Conservation (phyloP, 2,797 vertebrate genomes). For the Xenops minutus region DNA sequence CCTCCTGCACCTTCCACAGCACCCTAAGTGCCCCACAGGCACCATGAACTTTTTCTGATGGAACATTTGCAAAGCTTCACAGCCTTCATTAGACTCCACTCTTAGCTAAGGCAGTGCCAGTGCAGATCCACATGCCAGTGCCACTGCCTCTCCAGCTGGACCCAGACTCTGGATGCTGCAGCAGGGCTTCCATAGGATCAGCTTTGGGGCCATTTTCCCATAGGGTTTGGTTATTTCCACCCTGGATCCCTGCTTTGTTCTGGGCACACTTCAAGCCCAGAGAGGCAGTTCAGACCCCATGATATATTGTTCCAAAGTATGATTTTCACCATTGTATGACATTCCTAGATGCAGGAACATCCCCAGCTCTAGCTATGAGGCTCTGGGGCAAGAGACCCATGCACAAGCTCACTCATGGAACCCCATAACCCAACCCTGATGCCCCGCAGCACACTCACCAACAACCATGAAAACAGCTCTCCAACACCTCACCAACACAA, state of each 20-base stretch:
- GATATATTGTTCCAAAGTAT: rapidly evolving
- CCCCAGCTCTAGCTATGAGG: not conserved
- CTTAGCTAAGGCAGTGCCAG: not conserved
- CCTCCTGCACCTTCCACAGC: not conserved
- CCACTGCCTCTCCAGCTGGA: not conserved
- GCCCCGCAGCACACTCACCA: not conserved
- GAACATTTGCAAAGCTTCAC: not conserved
- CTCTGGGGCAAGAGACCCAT: not conserved
- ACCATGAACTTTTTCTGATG: not conserved
- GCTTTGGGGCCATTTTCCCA: not conserved
- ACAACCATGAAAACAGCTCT: not conserved
- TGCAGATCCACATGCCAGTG: rapidly evolving
- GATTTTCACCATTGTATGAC: rapidly evolving
- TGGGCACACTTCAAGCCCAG: not conserved
- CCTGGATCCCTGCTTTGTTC: not conserved
- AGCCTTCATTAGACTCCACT: not conserved
- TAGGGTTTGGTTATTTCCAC: not conserved
- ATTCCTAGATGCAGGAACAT: not conserved
- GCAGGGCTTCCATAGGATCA: not conserved
- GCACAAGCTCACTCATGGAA: rapidly evolving
- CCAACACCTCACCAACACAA: not conserved
- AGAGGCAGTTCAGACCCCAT: rapidly evolving
- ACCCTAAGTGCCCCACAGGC: rapidly evolving
- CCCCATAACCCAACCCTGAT: not conserved
- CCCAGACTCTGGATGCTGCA: not conserved